Evolutionary conservation across 2,113 vertebrate species (phyloP).

Genomic region (Tylochromis polylepis): DNA sequence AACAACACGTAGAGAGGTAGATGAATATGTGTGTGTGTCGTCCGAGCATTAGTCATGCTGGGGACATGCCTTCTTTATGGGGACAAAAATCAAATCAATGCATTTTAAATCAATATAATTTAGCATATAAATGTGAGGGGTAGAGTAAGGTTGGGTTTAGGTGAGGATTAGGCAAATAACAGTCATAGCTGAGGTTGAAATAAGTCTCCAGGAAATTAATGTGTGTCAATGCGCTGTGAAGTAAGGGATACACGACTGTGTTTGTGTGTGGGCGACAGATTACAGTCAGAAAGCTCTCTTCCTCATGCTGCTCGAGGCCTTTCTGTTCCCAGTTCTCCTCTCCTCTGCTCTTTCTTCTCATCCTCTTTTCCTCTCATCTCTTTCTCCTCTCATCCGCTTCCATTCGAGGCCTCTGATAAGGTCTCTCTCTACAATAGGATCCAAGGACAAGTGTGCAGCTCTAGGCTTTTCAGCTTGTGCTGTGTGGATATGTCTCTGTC

Average conservation of each 20-base stretch:
- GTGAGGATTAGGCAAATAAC: background rate
- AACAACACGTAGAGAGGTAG: constrained; percentile 17
- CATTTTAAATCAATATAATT: background rate
- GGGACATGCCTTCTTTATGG: background rate
- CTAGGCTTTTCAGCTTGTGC: constrained; percentile 18
- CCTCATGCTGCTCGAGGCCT: constrained; percentile 66
- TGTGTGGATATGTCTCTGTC: background rate
- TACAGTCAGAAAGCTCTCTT: constrained; percentile 65
- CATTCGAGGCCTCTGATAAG: constrained; percentile 64
- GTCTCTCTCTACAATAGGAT: constrained; percentile 54
- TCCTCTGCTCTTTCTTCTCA: constrained; percentile 58
- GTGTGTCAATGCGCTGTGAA: background rate
- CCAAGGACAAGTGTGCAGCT: constrained; percentile 54
- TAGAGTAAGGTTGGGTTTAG: background rate
- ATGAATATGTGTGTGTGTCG: constrained; percentile 10
- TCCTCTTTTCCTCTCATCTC: constrained; percentile 59
- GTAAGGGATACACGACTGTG: background rate
- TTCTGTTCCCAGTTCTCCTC: constrained; percentile 56
- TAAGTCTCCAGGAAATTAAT: background rate
- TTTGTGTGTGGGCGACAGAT: constrained; percentile 65
- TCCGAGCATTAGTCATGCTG: background rate
- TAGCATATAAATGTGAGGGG: background rate
- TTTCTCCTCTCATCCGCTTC: constrained; percentile 59
- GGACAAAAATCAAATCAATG: background rate
- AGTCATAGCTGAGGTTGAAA: background rate